Base-by-base conservation (phyloP, 2,797 vertebrate genomes). In the Intellagama lesueurii region DNA sequence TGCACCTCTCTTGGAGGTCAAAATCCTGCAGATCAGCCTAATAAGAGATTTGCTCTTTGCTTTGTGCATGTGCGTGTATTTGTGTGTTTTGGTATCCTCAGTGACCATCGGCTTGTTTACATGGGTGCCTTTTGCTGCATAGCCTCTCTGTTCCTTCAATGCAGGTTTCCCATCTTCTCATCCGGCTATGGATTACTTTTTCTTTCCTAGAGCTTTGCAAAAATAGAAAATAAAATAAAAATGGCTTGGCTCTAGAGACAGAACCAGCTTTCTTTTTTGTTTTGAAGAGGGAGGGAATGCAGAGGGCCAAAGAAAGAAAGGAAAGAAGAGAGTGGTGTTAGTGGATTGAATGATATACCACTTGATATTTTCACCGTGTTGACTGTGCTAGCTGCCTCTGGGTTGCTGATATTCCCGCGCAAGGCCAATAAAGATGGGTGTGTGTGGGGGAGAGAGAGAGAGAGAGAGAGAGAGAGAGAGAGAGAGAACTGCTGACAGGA, bases 91-190 rank as follows among this genome's bases (percentile, higher is more conserved):
- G 66, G 47, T 30, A 80, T 72, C 35, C 86, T 87, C 84, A 49
- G 35, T 69, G 69, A 22, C 30, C 91, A 88, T 87, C 72, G 86
- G 93, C 95, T 94, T 97, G 96, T 97, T 97, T 96, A 95, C 95
- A n/a, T 78, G 93, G 85, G 35, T 16, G 86, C 91, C 28, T 90
- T 95, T 93, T 97, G 95, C 95, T 96, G 96, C 96, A 96, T 89
- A 95, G 94, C 86, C 91, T 73, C 73, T 68, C 1, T 1, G 49
- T 80, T 87, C 22, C 87, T 89, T 77, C 90, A 40, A 12, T 92
- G 93, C 92, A 96, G 92, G 83, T 75, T 91, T 93, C 26, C 32
- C 30, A 60, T 91, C 83, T 81, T 91, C 84, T 78, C 76, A 0
- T 84, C 68, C 3, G 12, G 86, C 72, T 92, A 91, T 64, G 1